Conservation (phyloP, 2,797 vertebrate species). For the Cacajao melanocephalus region DNA sequence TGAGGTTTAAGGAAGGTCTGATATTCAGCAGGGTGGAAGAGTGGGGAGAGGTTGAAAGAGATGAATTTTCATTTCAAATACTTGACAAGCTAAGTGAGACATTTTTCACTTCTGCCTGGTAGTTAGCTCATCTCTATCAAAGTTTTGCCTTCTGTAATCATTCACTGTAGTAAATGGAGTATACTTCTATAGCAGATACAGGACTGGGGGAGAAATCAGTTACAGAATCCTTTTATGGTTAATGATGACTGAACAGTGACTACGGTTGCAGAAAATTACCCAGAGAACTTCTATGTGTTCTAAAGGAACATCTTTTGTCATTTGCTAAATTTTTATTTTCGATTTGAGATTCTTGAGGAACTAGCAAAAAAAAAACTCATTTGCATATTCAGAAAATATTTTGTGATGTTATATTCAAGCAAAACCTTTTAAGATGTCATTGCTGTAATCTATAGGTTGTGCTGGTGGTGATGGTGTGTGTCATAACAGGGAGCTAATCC, state of each 20-base stretch:
- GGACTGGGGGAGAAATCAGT: neutral
- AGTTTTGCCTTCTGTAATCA: neutral
- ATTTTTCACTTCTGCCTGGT: neutral
- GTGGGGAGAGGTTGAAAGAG: neutral
- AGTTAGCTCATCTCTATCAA: neutral
- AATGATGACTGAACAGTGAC: neutral
- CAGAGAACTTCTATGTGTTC: neutral
- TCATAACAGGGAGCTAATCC: neutral
- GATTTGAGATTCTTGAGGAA: neutral
- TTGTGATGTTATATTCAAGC: neutral
- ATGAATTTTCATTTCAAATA: neutral
- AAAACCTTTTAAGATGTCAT: neutral
- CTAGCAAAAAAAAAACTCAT: neutral
- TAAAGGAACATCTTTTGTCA: neutral
- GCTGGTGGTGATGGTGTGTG: neutral
- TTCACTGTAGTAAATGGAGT: neutral
- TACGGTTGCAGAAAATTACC: neutral
- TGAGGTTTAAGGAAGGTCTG: neutral
- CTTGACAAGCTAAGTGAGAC: neutral
- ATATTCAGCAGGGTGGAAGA: neutral
- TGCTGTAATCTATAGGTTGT: neutral
- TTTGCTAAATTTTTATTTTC: conserved; percentile 3
- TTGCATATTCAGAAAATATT: neutral
- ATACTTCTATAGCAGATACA: neutral
- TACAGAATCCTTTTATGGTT: neutral